Evolutionary conservation across 2,113 vertebrate genomes (phyloP), one percentile per base, ranked within the genome.

Genomic region (Scolopax mira): DNA sequence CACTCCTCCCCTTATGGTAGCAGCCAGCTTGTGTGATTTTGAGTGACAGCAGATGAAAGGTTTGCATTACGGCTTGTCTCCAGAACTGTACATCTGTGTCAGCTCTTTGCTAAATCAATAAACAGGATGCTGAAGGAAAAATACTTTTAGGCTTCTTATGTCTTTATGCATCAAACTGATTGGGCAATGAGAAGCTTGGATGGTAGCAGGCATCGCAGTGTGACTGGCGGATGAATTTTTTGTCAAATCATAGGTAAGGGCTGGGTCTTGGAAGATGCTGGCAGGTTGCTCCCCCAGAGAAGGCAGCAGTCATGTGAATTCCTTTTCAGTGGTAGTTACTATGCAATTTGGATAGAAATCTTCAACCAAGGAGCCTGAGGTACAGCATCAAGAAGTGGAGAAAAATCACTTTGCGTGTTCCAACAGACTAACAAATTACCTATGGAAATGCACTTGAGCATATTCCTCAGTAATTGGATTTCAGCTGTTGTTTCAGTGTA

Each of bases 401-500:
- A 94, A 94, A 94, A 95, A 97, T 92, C 91, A 93, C 91, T 95
- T 97, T 96, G 90, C 96, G 66, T 97, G 94, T 96, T 97, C 74
- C 94, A 97, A 95, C 94, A 95, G 90, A 95, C 94, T 94, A 97
- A 95, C 81, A 91, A 97, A 97, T 97, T 97, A 96, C 97, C 92
- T 83, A 97, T 97, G 96, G 96, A 97, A 97, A 97, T 92, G 61
- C 91, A 95, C 90, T 96, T 96, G 93, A 87, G 96, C 95, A 94
- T 97, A 95, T 97, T 95, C 85, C 69, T 73, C 81, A 86, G 96
- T 97, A 97, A 96, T 95, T 97, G 91, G 84, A 94, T 96, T 97
- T 97, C 94, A 94, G 95, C 93, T 96, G 93, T 96, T 97, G 95
- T 95, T 97, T 96, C 89, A 78, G 79, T 84, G 82, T 88, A 87